These are phyloP conservation scores for Fulica atra DNA, from an alignment of 2,113 vertebrate genomes.

Conservation along the genomic window DNA sequence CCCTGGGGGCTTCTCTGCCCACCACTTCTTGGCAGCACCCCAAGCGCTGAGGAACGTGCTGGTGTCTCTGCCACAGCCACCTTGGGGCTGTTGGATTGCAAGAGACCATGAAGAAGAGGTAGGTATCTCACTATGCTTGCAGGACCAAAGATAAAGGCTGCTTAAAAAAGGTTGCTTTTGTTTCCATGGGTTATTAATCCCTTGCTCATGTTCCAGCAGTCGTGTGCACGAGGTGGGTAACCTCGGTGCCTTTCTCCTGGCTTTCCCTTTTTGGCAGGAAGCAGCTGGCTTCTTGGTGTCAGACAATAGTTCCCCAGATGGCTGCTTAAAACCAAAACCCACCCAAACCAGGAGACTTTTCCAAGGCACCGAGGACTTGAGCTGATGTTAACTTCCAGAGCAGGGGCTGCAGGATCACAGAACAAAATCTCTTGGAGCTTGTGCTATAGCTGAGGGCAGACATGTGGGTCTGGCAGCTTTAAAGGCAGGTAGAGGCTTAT, in stretches of 20 bases:
- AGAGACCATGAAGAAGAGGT: background rate
- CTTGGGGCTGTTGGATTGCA: background rate
- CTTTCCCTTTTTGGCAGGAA: background rate
- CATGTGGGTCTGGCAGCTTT: background rate
- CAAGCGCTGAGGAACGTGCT: rapidly evolving
- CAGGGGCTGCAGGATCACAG: background rate
- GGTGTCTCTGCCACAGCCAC: background rate
- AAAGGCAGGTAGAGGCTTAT: background rate
- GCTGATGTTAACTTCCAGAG: background rate
- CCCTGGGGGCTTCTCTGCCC: background rate
- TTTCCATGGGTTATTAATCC: background rate
- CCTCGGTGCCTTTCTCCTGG: background rate
- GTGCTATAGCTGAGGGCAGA: background rate
- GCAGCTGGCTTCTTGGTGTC: background rate
- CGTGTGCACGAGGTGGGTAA: background rate
- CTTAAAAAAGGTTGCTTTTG: background rate
- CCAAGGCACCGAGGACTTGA: background rate
- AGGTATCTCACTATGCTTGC: background rate
- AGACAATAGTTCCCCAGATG: background rate
- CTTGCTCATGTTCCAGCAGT: background rate
- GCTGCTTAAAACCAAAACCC: background rate
- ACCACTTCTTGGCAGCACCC: background rate
- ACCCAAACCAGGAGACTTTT: background rate
- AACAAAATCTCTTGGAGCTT: background rate
- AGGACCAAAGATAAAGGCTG: background rate